These are phyloP conservation scores for Aphaenogaster rudis DNA, from an alignment of 1,140 invertebrate genomes.

Conservation along the genomic window DNA sequence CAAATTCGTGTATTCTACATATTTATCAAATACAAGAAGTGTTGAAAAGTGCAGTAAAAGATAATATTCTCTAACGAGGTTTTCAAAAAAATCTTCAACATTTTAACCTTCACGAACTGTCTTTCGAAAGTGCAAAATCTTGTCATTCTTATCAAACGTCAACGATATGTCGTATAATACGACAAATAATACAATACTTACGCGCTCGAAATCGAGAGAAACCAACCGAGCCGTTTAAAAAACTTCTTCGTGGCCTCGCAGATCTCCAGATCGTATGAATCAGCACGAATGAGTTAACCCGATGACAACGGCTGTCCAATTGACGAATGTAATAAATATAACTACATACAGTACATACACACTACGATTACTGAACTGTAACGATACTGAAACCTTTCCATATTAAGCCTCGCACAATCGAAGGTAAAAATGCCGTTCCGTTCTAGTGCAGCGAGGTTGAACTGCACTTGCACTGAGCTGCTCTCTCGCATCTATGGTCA, in stretches of 20 bases:
- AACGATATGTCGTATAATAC: background rate
- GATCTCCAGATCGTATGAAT: slow-evolving; percentile 74
- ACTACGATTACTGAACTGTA: background rate
- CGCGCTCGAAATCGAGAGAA: slow-evolving; percentile 75
- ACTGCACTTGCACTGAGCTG: background rate
- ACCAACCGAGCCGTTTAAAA: slow-evolving; percentile 74
- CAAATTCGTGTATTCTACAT: background rate
- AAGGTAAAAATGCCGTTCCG: background rate
- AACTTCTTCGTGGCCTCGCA: slow-evolving; percentile 76
- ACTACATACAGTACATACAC: background rate
- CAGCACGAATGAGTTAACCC: background rate
- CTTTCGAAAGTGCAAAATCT: background rate
- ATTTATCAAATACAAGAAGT: background rate
- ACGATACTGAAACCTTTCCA: too few species aligned
- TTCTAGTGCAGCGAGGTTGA: background rate
- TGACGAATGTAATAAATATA: slow-evolving; percentile 19
- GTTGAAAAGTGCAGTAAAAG: background rate
- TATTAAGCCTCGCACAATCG: too few species aligned
- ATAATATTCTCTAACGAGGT: background rate
- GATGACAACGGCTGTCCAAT: background rate
- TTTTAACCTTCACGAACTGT: background rate
- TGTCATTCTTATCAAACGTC: background rate
- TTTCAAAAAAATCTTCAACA: background rate
- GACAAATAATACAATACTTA: slow-evolving; percentile 65
- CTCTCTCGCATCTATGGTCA: too few species aligned